Conservation (phyloP, 2,113 vertebrate genomes). For the Arvicanthis niloticus region DNA sequence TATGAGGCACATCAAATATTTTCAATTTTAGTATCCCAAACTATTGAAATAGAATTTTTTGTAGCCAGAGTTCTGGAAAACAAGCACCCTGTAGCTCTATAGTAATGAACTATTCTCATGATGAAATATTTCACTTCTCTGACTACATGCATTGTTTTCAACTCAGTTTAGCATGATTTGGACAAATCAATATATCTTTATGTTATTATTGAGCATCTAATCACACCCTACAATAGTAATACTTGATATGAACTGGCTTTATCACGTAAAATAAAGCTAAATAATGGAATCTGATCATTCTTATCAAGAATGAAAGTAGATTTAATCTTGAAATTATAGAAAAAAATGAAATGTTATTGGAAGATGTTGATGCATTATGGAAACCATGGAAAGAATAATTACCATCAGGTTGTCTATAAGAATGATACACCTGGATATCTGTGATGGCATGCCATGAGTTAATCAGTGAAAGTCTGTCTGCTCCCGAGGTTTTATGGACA, state of each 20-base stretch:
- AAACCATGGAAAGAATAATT: conserved; percentile 84
- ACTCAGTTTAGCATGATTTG: conserved; percentile 13
- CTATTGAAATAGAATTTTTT: conserved; percentile 7
- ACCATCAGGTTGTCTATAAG: conserved; percentile 98
- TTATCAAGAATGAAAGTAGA: conserved; percentile 58
- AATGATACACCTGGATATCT: conserved; percentile 98
- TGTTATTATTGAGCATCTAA: conserved; percentile 7
- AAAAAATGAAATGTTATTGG: conserved; percentile 48
- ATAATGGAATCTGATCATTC: conserved; percentile 42
- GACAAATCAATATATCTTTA: conserved; percentile 23
- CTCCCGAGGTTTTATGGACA: conserved; percentile 96
- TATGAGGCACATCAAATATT: neutral
- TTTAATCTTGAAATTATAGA: conserved; percentile 53
- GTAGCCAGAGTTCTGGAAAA: neutral
- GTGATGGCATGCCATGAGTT: conserved; percentile 99
- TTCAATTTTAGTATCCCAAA: conserved; percentile 3
- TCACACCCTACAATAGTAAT: neutral
- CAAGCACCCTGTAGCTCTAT: neutral
- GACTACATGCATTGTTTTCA: neutral
- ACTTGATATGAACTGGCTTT: conserved; percentile 15
- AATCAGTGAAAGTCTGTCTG: conserved; percentile 93
- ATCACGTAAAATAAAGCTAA: neutral
- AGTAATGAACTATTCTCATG: conserved; percentile 1
- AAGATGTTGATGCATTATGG: conserved; percentile 44
- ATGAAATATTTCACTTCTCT: neutral